Evolutionary conservation across 2,888 invertebrate species (phyloP).

Genomic region (Lycophotia porphyrea): DNA sequence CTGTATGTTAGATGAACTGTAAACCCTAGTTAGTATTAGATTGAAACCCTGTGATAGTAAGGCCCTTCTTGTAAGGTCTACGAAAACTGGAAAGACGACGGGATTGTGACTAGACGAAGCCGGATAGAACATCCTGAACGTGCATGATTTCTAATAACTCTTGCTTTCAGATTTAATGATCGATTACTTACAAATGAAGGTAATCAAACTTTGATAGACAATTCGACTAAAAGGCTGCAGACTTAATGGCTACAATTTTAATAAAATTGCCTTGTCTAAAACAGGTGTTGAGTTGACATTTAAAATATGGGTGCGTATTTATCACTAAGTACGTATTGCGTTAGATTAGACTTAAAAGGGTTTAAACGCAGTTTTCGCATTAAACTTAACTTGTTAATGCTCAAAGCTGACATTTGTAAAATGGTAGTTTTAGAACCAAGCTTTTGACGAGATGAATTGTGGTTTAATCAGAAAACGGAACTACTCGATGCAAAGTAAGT

Average conservation of each 20-base stretch:
- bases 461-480: neutral
- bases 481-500: no score
- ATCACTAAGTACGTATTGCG: conserved; percentile 17
- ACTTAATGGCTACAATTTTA: conserved; percentile 11
- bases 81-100: neutral
- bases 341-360: conserved; percentile 27
- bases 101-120: neutral
- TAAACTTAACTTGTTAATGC: conserved; percentile 21
- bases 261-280: conserved; percentile 16
- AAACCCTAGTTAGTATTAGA: neutral
- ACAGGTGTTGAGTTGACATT: conserved; percentile 51
- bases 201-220: conserved; percentile 16
- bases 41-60: neutral
- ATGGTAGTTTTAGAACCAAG: conserved; percentile 8
- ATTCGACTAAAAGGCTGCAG: conserved; percentile 12
- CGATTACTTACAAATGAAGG: neutral
- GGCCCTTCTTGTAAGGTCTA: neutral
- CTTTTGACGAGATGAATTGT: neutral
- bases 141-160: neutral
- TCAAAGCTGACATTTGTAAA: conserved; percentile 34
- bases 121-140: neutral
- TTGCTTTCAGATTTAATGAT: neutral
- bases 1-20: neutral
- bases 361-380: conserved; percentile 9
- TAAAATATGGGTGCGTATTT: conserved; percentile 51